Conservation (phyloP, 2,888 invertebrate genomes). For the Hirtodrosophila histrioides region DNA sequence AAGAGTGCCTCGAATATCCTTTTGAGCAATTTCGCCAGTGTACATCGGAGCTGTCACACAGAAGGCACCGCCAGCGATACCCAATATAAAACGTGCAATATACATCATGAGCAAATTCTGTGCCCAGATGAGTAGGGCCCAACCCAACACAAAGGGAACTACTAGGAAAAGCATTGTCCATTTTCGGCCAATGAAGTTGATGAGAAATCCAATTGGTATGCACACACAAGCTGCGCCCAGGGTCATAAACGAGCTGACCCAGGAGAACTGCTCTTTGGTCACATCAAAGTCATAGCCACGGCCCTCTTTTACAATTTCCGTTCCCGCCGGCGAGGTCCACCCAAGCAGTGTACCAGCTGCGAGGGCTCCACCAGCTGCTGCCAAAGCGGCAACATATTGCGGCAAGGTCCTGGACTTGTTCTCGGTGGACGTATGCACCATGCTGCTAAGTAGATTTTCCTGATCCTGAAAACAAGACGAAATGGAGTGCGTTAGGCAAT, state of each 20-base stretch:
- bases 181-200: constrained; percentile 90
- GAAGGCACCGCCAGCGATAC: constrained; percentile 88
- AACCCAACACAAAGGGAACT: constrained; percentile 89
- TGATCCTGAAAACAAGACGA: constrained; percentile 76
- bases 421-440: constrained; percentile 78
- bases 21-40: constrained; percentile 93
- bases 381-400: constrained; percentile 83
- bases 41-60: constrained; percentile 94
- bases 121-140: constrained; percentile 90
- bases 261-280: constrained; percentile 86
- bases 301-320: constrained; percentile 48
- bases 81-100: constrained; percentile 82
- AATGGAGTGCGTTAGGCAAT: constrained; percentile 7
- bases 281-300: constrained; percentile 86
- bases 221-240: constrained; percentile 91
- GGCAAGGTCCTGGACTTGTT: constrained; percentile 73
- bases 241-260: constrained; percentile 89
- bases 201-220: constrained; percentile 89
- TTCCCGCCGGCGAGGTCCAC: constrained; percentile 90
- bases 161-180: constrained; percentile 85
- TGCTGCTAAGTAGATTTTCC: constrained; percentile 78
- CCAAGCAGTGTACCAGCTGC: constrained; percentile 91
- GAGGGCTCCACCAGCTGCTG: constrained; percentile 91
- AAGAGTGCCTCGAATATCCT: constrained; percentile 91
- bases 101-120: constrained; percentile 86